Conservation (phyloP, 2,797 vertebrate species). For the Stomatorhinus walkeri region DNA sequence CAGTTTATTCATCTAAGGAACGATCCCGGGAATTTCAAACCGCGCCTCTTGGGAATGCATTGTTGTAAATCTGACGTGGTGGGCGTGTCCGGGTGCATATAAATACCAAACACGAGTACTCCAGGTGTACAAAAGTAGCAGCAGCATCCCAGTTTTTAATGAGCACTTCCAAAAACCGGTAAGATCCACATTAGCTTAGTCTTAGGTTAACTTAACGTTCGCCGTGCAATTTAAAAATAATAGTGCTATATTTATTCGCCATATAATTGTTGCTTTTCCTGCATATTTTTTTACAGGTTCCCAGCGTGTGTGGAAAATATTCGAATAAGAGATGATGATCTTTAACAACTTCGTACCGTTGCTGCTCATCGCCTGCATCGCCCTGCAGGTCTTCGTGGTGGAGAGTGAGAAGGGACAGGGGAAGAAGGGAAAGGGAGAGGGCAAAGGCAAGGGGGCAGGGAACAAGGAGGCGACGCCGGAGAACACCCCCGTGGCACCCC, state of each 20-base stretch:
- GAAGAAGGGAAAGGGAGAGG: constrained; percentile 37
- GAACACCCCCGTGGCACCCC: neutral
- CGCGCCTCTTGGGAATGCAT: constrained; percentile 10
- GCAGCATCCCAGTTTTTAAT: constrained; percentile 33
- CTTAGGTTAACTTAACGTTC: neutral
- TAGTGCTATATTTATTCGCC: neutral
- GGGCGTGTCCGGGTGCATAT: constrained; percentile 50
- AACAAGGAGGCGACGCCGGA: neutral
- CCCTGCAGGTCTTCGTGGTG: constrained; percentile 45
- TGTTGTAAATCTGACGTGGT: constrained; percentile 24
- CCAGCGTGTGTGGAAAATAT: neutral
- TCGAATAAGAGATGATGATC: constrained; percentile 38
- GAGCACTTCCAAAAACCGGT: constrained; percentile 26
- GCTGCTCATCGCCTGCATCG: constrained; percentile 52
- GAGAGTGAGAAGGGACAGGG: constrained; percentile 41
- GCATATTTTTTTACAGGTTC: neutral
- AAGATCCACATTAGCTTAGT: constrained; percentile 19
- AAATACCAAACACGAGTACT: constrained; percentile 43
- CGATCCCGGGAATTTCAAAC: constrained; percentile 18
- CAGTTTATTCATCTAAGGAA: constrained; percentile 20
- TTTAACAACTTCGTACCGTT: constrained; percentile 44
- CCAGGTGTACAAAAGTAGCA: constrained; percentile 18
- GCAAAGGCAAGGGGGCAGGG: constrained; percentile 13
- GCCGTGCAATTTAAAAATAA: neutral
- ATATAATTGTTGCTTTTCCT: neutral